Conservation (phyloP, 1,140 invertebrate genomes). For the Atta cephalotes region DNA sequence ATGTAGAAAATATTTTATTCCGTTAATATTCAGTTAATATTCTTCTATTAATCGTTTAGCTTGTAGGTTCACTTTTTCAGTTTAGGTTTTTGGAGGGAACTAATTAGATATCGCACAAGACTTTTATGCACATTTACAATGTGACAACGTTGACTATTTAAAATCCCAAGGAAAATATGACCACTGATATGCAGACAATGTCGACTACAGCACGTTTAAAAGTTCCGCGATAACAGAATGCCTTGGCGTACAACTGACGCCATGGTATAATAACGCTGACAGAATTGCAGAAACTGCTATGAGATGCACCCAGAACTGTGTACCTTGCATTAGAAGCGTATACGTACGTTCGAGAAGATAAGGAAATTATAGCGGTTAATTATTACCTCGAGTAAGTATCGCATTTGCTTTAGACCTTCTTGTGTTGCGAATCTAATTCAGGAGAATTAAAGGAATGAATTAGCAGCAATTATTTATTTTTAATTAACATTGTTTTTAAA, state of each 20-base stretch:
- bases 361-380: constrained; percentile 68
- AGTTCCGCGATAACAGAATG: constrained; percentile 56
- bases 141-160: constrained; percentile 15
- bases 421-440: constrained; percentile 43
- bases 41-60: neutral
- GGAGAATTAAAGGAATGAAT: constrained; percentile 41
- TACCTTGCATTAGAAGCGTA: constrained; percentile 35
- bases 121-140: neutral
- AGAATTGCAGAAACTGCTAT: constrained; percentile 47
- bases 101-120: constrained; percentile 8
- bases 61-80: neutral
- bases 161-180: constrained; percentile 36
- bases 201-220: constrained; percentile 55
- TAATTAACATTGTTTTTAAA: neutral
- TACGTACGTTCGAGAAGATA: constrained; percentile 55
- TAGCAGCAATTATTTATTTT: neutral
- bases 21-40: neutral
- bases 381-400: constrained; percentile 46
- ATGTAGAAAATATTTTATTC: neutral
- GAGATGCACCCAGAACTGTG: constrained; percentile 44
- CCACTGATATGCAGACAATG: constrained; percentile 53
- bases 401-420: constrained; percentile 44
- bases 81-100: neutral
- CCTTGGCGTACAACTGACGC: constrained; percentile 54
- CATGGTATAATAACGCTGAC: constrained; percentile 60